Percentiles rank a stretch among this genome's conserved stretches.
phyloP scores from a whole-genome alignment of 2,113 vertebrate species.

The Aldabrachelys gigantea region DNA sequence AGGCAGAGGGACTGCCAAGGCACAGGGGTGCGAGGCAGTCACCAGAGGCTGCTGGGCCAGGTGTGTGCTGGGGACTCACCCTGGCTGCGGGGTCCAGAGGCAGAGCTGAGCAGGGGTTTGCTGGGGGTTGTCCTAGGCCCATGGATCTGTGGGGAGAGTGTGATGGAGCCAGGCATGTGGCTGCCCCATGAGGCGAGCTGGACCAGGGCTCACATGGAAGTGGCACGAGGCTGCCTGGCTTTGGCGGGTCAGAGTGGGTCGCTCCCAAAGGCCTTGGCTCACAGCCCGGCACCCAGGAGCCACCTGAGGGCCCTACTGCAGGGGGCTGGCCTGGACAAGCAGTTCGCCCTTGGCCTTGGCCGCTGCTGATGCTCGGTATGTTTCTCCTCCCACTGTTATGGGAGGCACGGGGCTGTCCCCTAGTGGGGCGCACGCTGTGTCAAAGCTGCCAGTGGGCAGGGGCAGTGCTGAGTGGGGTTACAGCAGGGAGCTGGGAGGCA shows the following conservation, averaged over 20 bases:
- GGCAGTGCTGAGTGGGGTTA: background rate
- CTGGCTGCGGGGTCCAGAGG: no score
- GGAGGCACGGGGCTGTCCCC: background rate
- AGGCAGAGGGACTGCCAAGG: no score
- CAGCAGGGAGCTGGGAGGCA: background rate
- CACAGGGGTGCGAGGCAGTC: no score
- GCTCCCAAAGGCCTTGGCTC: background rate
- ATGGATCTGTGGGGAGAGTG: background rate
- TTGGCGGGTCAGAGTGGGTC: background rate
- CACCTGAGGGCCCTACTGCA: background rate
- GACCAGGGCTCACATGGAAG: background rate
- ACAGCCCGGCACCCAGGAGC: background rate
- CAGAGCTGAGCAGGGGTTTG: no score
- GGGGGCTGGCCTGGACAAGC: background rate
- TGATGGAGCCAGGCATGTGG: background rate
- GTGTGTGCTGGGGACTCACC: no score
- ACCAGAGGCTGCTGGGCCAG: no score
- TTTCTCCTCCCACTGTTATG: no score
- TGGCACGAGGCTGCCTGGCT: background rate
- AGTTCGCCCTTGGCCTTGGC: no score
- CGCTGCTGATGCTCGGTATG: no score
- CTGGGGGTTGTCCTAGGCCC: background rate
- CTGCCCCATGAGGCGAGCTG: background rate
- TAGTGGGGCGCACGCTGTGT: background rate
- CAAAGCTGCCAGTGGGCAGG: background rate